These are phyloP conservation scores for Heterochromis multidens DNA, from an alignment of 2,113 vertebrate genomes.

Conservation along the genomic window DNA sequence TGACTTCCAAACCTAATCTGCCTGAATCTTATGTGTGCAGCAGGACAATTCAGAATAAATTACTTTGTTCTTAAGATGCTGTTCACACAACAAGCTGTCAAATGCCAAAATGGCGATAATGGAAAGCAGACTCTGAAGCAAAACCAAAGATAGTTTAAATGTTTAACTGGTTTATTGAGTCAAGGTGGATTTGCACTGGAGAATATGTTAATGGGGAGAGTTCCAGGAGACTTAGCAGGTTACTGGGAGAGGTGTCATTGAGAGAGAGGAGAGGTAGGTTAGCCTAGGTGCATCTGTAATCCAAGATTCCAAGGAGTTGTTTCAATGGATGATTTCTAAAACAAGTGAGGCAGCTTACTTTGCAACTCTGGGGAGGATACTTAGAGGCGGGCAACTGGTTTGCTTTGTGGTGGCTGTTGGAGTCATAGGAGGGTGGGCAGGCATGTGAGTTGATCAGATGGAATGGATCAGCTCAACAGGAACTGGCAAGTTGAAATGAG, in stretches of 20 bases:
- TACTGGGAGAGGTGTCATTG: background rate
- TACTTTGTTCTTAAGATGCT: background rate
- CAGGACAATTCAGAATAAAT: background rate
- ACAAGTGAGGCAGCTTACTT: background rate
- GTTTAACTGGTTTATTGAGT: background rate
- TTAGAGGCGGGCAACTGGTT: background rate
- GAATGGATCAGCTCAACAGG: background rate
- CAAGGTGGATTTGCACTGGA: background rate
- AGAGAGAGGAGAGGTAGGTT: background rate
- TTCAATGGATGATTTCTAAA: background rate
- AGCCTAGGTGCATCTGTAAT: background rate
- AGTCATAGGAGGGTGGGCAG: background rate
- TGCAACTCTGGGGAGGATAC: background rate
- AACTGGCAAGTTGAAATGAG: background rate
- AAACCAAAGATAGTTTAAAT: background rate
- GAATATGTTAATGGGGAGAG: background rate
- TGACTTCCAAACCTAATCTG: background rate
- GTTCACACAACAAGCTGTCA: background rate
- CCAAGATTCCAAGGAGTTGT: background rate
- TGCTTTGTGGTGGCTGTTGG: no score
- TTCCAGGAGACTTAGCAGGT: fast-evolving
- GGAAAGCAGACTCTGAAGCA: background rate
- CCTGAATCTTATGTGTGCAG: background rate
- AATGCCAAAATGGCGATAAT: background rate
- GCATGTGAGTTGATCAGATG: background rate